phyloP scores from a whole-genome alignment of 2,888 invertebrate species.

The Perdita meconis region DNA sequence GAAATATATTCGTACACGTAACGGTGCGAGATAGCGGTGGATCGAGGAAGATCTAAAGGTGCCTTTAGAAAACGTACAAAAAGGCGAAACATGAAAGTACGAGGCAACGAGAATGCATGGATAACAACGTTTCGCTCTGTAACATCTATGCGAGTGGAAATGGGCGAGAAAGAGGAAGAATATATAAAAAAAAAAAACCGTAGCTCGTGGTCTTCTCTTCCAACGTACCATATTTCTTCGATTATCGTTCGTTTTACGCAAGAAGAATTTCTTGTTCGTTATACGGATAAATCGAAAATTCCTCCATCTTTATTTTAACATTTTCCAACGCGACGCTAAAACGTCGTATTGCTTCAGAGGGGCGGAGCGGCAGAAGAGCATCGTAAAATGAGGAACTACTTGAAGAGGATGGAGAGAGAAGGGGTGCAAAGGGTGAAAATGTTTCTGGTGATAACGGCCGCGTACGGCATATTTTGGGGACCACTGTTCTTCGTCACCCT shows the following conservation, averaged over 20 bases:
- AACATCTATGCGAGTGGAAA: too few species aligned
- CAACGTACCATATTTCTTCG: background rate
- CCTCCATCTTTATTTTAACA: background rate
- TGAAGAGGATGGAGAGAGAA: conserved; percentile 91
- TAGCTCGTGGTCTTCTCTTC: background rate
- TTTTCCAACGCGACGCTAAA: background rate
- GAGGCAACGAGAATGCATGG: too few species aligned
- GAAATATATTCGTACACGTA: background rate
- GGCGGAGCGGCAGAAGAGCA: conserved; percentile 88
- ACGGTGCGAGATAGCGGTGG: background rate
- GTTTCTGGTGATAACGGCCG: conserved; percentile 93
- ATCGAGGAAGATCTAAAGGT: background rate
- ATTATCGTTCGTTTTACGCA: too few species aligned
- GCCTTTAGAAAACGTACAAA: background rate
- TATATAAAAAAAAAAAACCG: background rate
- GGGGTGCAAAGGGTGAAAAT: conserved; percentile 93
- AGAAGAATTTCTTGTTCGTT: too few species aligned
- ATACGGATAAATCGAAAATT: too few species aligned
- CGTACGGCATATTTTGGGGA: conserved; percentile 95
- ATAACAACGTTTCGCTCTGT: too few species aligned
- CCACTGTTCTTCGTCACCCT: conserved; percentile 94
- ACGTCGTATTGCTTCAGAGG: conserved; percentile 78
- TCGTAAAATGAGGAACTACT: conserved; percentile 90
- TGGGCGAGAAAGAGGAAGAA: too few species aligned
- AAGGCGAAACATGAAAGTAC: background rate